Evolutionary conservation across 2,888 invertebrate species (phyloP).

Genomic region (Beris morrisii): DNA sequence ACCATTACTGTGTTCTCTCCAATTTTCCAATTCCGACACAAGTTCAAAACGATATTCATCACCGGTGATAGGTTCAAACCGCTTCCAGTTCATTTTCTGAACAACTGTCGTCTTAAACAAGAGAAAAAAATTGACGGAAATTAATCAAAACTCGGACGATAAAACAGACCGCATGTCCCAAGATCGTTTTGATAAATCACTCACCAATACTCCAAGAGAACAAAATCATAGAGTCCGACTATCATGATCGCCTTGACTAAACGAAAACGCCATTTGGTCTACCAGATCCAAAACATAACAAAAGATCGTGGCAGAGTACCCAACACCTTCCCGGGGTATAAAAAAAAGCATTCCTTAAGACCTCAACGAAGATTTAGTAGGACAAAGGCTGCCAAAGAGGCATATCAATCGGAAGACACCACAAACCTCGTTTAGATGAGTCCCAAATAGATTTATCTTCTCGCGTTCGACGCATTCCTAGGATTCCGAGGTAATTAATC

Average conservation of each 20-base stretch:
- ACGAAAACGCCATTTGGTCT: slow-evolving; percentile 29
- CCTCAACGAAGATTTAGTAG: slow-evolving; percentile 6
- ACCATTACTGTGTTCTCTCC: no score
- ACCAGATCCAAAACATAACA: slow-evolving; percentile 23
- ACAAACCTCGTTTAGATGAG: slow-evolving; percentile 25
- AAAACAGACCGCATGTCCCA: slow-evolving; percentile 33
- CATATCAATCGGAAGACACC: slow-evolving; percentile 4
- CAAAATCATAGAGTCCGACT: slow-evolving; percentile 6
- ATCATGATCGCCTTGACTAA: slow-evolving; percentile 18
- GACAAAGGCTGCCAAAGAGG: slow-evolving; percentile 2
- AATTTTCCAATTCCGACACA: no score
- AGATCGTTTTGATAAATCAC: slow-evolving; percentile 36
- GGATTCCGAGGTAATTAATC: slow-evolving; percentile 37
- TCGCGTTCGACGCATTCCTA: slow-evolving; percentile 33
- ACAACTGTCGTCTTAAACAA: slow-evolving; percentile 36
- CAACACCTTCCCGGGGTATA: background rate
- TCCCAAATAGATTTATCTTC: slow-evolving; percentile 36
- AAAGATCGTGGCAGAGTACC: background rate
- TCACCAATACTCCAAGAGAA: slow-evolving; percentile 7
- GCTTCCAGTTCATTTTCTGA: slow-evolving; percentile 12
- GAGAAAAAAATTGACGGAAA: slow-evolving; percentile 36
- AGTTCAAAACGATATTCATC: no score
- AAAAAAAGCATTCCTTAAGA: background rate
- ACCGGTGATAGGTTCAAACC: slow-evolving; percentile 2
- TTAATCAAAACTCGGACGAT: slow-evolving; percentile 35